phyloP scores from a whole-genome alignment of 1,140 invertebrate genomes.

The Zaprionus tsacasi region DNA sequence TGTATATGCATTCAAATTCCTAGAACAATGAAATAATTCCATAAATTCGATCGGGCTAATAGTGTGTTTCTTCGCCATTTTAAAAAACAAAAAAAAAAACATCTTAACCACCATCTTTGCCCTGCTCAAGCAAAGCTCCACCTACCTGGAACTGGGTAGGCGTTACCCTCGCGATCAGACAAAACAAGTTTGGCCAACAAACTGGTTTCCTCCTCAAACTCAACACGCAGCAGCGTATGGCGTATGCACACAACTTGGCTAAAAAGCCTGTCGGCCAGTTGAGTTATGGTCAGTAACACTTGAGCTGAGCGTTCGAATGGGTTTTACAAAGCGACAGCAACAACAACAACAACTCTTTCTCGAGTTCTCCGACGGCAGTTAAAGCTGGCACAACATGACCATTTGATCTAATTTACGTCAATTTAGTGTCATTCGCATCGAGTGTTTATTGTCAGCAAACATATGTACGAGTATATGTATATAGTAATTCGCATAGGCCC shows the following conservation, averaged over 20 bases:
- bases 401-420: slow-evolving; percentile 77
- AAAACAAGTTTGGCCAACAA: slow-evolving; percentile 70
- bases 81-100: slow-evolving; percentile 22
- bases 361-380: slow-evolving; percentile 55
- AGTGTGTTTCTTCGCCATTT: slow-evolving; percentile 71
- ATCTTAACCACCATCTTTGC: slow-evolving; percentile 67
- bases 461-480: slow-evolving; percentile 8
- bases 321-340: slow-evolving; percentile 55
- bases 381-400: slow-evolving; percentile 40
- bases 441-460: slow-evolving; percentile 62
- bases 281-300: slow-evolving; percentile 80
- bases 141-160: slow-evolving; percentile 60
- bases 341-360: slow-evolving; percentile 3
- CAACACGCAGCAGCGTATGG: slow-evolving; percentile 61
- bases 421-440: slow-evolving; percentile 70
- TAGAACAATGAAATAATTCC: slow-evolving; percentile 83
- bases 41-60: slow-evolving; percentile 79
- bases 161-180: slow-evolving; percentile 61
- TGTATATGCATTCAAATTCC: slow-evolving; percentile 69
- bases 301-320: slow-evolving; percentile 68
- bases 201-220: slow-evolving; percentile 68
- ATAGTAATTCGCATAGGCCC: slow-evolving; percentile 17
- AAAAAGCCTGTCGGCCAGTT: slow-evolving; percentile 63
- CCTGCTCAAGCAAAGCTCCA: slow-evolving; percentile 59
- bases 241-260: slow-evolving; percentile 58